Percentiles rank a stretch among this genome's conserved stretches.
phyloP scores from a whole-genome alignment of 2,888 invertebrate genomes.

The Actias luna region DNA sequence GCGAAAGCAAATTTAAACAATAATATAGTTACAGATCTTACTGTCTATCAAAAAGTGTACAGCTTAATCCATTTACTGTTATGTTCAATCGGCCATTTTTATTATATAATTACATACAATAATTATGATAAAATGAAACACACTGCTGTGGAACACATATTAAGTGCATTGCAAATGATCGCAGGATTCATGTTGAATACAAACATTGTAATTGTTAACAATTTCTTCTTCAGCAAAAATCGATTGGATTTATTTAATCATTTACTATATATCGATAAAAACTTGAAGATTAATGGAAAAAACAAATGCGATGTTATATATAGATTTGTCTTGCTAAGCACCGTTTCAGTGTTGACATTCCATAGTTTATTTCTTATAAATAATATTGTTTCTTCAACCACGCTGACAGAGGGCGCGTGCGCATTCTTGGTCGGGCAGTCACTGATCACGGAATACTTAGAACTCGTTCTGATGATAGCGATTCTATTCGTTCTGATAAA shows the following conservation, averaged over 20 bases:
- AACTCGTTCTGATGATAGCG: slow-evolving; percentile 3
- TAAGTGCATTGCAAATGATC: background rate
- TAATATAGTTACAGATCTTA: background rate
- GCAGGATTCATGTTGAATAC: background rate
- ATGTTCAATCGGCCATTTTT: background rate
- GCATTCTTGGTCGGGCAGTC: background rate
- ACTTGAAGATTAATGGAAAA: slow-evolving; percentile 6
- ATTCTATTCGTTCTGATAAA: background rate
- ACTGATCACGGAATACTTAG: slow-evolving; percentile 7
- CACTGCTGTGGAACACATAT: background rate
- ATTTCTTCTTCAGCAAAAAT: slow-evolving; percentile 3
- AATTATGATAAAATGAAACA: background rate
- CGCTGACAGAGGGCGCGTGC: background rate
- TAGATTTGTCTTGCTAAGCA: background rate
- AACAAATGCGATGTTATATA: background rate
- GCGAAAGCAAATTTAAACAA: slow-evolving; percentile 12
- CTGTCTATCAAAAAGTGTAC: slow-evolving; percentile 6
- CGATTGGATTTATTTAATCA: slow-evolving; percentile 1
- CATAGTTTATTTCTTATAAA: background rate
- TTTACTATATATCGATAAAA: background rate
- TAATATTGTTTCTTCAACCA: background rate
- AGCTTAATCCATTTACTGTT: background rate
- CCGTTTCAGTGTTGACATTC: background rate
- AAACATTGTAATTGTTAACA: slow-evolving; percentile 2
- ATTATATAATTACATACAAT: background rate